A percentile compares a stretch with the other conserved stretches of the same genome.
Conservation (phyloP, 2,797 vertebrate genomes). For the Falco rusticolus region DNA sequence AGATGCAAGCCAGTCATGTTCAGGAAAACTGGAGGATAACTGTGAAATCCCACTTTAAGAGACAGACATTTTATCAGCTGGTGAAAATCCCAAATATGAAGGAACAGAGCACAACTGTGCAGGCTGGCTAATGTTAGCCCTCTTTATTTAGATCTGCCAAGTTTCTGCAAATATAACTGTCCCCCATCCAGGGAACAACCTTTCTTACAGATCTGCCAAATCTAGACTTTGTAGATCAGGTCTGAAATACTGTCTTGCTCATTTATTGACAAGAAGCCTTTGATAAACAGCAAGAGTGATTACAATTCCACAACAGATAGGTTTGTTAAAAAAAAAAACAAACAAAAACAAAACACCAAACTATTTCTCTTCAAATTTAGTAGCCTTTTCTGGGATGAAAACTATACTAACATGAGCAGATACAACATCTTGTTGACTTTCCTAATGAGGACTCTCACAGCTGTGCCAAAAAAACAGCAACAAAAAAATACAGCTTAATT, state of each 20-base stretch:
- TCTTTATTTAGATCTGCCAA: background rate
- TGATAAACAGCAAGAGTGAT: background rate
- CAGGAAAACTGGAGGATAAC: background rate
- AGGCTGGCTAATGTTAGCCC: background rate
- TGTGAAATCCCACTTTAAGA: background rate
- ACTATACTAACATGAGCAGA: background rate
- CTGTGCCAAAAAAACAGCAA: background rate
- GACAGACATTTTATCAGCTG: background rate
- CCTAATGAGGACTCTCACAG: background rate
- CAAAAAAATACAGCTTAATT: background rate
- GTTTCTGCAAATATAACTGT: background rate
- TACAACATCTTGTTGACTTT: background rate
- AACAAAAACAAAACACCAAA: no score
- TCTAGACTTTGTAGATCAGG: background rate
- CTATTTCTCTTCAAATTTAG: background rate
- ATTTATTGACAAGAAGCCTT: background rate
- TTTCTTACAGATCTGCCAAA: background rate
- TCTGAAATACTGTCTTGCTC: background rate
- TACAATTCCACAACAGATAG: background rate
- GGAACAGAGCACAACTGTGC: background rate
- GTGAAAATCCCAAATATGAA: background rate
- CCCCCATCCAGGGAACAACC: background rate
- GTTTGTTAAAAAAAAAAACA: background rate
- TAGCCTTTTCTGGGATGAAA: background rate
- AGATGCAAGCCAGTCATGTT: background rate